phyloP scores from a whole-genome alignment of 2,797 vertebrate species.

The Anas bernieri region DNA sequence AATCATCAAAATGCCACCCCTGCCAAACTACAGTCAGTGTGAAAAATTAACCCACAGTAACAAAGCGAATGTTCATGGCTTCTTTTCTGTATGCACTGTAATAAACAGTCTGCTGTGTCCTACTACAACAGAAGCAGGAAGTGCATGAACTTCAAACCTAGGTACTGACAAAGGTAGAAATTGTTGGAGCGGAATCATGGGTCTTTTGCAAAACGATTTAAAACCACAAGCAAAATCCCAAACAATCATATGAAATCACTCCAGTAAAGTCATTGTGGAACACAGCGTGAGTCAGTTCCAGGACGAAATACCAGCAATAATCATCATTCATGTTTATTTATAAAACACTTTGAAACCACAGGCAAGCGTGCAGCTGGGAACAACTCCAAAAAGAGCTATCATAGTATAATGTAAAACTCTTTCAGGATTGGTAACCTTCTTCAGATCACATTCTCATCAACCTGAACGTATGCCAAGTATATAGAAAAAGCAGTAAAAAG shows the following conservation, averaged over 20 bases:
- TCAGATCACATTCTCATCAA: background rate
- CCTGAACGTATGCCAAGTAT: background rate
- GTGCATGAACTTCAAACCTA: background rate
- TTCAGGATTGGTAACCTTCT: background rate
- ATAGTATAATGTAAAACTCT: background rate
- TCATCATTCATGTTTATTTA: background rate
- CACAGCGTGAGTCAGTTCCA: background rate
- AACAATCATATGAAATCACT: background rate
- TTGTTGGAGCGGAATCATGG: background rate
- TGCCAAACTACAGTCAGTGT: background rate
- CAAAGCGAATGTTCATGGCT: background rate
- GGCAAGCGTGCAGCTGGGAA: background rate
- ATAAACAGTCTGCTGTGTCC: background rate
- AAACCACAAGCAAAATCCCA: background rate
- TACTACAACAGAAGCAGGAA: background rate
- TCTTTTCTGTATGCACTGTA: background rate
- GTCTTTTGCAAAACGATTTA: background rate
- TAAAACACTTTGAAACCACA: background rate
- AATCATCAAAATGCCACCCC: background rate
- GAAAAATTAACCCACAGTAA: background rate
- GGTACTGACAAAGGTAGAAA: background rate
- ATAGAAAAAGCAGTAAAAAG: background rate
- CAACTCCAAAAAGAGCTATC: background rate
- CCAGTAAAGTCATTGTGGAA: background rate
- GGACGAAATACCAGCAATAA: background rate